A percentile compares a stretch with the other conserved stretches of the same genome.
Conservation (phyloP, 2,888 invertebrate species). For the Pomacea canaliculata region DNA sequence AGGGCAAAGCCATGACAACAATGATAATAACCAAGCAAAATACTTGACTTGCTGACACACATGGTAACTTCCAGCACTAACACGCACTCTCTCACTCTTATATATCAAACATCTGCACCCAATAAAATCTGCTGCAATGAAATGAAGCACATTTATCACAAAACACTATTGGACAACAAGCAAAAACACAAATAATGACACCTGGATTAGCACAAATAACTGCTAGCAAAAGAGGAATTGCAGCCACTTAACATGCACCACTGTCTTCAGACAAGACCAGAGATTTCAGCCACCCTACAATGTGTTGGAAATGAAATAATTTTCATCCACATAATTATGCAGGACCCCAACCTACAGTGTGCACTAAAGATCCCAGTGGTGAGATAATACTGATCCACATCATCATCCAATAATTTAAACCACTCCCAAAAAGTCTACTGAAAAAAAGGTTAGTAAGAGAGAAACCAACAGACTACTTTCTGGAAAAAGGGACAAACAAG, state of each 20-base stretch:
- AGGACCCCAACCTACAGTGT: too few species aligned
- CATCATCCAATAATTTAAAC: neutral
- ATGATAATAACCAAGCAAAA: constrained; percentile 2
- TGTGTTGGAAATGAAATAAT: too few species aligned
- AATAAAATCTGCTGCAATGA: neutral
- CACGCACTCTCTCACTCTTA: neutral
- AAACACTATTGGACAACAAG: neutral
- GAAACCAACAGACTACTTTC: neutral
- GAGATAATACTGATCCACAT: neutral
- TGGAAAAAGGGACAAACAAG: neutral
- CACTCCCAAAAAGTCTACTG: neutral
- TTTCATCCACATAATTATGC: too few species aligned
- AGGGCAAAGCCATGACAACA: constrained; percentile 20
- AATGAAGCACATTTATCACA: neutral
- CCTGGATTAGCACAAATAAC: neutral
- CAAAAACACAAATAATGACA: neutral
- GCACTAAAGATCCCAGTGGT: too few species aligned
- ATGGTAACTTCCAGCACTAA: neutral
- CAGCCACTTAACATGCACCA: neutral
- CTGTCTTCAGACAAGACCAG: too few species aligned
- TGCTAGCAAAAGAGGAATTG: neutral
- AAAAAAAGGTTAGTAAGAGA: neutral
- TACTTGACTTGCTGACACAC: neutral
- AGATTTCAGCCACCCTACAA: too few species aligned
- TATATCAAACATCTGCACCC: neutral